phyloP scores from a whole-genome alignment of 2,888 invertebrate genomes.

The Bellardia pandia region DNA sequence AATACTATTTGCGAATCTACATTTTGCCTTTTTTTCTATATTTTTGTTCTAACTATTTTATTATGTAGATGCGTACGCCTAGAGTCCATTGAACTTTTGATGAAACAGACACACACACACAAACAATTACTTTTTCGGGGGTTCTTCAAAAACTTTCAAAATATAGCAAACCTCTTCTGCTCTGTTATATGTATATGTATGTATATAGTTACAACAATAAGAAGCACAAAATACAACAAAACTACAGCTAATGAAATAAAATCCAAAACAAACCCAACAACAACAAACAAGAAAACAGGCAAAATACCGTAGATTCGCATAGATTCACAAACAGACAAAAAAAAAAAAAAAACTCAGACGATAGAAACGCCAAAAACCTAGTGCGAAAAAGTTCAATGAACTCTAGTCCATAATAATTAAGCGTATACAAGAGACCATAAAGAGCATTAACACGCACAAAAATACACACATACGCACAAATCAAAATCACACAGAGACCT shows the following conservation, averaged over 20 bases:
- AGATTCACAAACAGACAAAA: conserved; percentile 35
- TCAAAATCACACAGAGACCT: background rate
- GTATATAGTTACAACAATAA: conserved; percentile 32
- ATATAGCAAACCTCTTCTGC: background rate
- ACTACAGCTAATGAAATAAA: conserved; percentile 34
- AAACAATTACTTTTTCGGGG: conserved; percentile 15
- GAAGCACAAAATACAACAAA: background rate
- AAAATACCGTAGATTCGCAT: conserved; percentile 49
- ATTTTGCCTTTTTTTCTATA: conserved; percentile 16
- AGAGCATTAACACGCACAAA: conserved; percentile 65
- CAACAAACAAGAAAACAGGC: conserved; percentile 14
- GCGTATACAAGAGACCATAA: conserved; percentile 28
- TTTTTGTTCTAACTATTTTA: conserved; percentile 39
- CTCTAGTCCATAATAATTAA: conserved; percentile 28
- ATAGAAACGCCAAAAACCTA: conserved; percentile 39
- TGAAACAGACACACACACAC: conserved; percentile 10
- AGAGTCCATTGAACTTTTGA: conserved; percentile 66
- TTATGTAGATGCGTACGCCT: conserved; percentile 63
- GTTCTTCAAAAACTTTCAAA: conserved; percentile 50
- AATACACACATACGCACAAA: conserved; percentile 9
- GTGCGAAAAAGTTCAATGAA: conserved; percentile 68
- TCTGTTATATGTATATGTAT: too few relatives aligned
- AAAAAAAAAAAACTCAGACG: conserved; percentile 23
- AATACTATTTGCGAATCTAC: conserved; percentile 15
- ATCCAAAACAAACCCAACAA: background rate